Evolutionary conservation across 2,113 vertebrate genomes (phyloP), one percentile per base, ranked within the genome.

Genomic region (Verasper variegatus): DNA sequence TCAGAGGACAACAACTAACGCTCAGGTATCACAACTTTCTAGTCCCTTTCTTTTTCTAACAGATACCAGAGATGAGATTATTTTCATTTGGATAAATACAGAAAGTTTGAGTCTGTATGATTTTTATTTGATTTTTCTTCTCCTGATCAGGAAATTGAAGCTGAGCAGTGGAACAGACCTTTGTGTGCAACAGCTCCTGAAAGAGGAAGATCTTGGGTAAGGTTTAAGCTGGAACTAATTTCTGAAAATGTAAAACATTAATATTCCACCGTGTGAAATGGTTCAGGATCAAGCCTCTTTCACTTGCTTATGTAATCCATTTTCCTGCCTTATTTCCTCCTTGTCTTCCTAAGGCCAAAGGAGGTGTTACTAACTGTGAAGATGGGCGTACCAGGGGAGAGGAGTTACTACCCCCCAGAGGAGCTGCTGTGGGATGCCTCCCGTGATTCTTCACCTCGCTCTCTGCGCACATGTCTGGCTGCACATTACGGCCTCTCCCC

Each of bases 391-490:
- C 97, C 97, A 0, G 95, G 95, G 3, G 79, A 96, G 88, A 93
- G 94, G 70, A 70, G 88, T 18, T 98, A 96, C 84, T 92, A 92
- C 1, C 91, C 79, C 2, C 55, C 92, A 3, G 62, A 83, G 65
- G 97, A 99, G 86, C 59, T 99, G 86, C 91, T 96, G 63, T 99
- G 97, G 97, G 95, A 98, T 24, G 91, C 94, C 0, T 91, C 95
- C 61, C 92, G 79, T 5, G 96, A 96, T 49, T 93, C 95, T 54
- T 95, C 96, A 0, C 71, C 90, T 3, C 88, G 80, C 57, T 91
- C 95, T n/a, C 91, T 99, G 59, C 93, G 94, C 84, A 92, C 95
- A 15, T 92, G 74, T 59, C 91, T 99, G 81, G 95, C 97, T 24
- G 66, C 92, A 40, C 90, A 91, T 71, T 98, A 90, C 4, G 91